Conservation (phyloP, 1,140 invertebrate genomes). For the Megalopta genalis region DNA sequence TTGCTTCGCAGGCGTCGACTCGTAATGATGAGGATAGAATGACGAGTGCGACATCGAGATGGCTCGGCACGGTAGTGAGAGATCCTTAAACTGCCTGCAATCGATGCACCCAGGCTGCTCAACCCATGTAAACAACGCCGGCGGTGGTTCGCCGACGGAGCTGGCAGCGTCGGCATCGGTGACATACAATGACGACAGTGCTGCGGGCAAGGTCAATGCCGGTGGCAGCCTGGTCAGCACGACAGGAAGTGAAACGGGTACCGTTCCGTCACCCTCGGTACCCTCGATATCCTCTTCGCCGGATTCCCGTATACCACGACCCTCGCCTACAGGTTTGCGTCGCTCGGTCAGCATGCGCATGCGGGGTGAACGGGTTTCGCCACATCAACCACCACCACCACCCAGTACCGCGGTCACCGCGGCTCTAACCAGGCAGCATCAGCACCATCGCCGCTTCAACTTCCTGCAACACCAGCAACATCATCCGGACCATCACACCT, state of each 20-base stretch:
- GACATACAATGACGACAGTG: slow-evolving; percentile 29
- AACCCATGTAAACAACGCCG: not conserved
- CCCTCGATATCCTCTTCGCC: slow-evolving; percentile 38
- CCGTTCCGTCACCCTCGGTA: slow-evolving; percentile 24
- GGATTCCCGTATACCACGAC: slow-evolving; percentile 74
- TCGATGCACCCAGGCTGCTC: slow-evolving; percentile 42
- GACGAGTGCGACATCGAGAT: slow-evolving; percentile 48
- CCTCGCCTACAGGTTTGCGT: slow-evolving; percentile 76
- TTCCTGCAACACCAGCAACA: slow-evolving; percentile 59
- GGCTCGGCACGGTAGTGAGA: slow-evolving; percentile 66
- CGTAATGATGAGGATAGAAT: slow-evolving; percentile 43
- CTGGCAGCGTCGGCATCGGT: slow-evolving; percentile 25
- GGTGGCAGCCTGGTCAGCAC: slow-evolving; percentile 17
- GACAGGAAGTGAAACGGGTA: slow-evolving; percentile 1
- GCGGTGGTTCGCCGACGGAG: slow-evolving; percentile 17
- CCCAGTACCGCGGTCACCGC: slow-evolving; percentile 62
- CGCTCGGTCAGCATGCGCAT: slow-evolving; percentile 78
- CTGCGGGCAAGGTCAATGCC: slow-evolving; percentile 40
- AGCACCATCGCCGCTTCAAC: slow-evolving; percentile 60
- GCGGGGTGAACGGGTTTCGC: slow-evolving; percentile 68
- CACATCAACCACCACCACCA: slow-evolving; percentile 50
- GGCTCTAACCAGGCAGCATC: slow-evolving; percentile 67
- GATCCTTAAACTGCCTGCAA: slow-evolving; percentile 54
- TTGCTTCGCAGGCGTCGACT: not conserved
- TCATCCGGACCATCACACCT: slow-evolving; percentile 63